Evolutionary conservation across 2,888 invertebrate species (phyloP).

Genomic region (Xanthostigma xanthostigma): DNA sequence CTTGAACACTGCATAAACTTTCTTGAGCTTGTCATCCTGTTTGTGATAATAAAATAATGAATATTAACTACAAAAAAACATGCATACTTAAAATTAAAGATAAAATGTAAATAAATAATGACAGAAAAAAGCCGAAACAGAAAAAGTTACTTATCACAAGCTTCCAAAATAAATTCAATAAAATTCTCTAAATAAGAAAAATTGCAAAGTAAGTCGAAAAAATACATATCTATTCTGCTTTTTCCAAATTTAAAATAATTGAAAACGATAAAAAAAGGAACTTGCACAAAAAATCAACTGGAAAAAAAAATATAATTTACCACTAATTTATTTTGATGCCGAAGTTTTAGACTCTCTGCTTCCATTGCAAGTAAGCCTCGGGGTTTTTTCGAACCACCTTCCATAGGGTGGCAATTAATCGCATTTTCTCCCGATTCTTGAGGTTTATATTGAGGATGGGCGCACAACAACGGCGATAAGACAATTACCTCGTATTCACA

Average conservation of each 20-base stretch:
- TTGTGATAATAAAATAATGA: conserved; percentile 18
- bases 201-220: conserved; percentile 7
- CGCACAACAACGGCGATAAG: conserved; percentile 72
- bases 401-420: conserved; percentile 58
- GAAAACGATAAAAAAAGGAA: conserved; percentile 6
- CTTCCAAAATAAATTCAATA: conserved; percentile 6
- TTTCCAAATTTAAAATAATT: neutral
- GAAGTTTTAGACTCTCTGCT: conserved; percentile 52
- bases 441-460: conserved; percentile 75
- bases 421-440: conserved; percentile 62
- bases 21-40: conserved; percentile 31
- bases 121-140: conserved; percentile 2
- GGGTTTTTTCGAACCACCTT: conserved; percentile 54
- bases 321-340: conserved; percentile 38
- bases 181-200: neutral
- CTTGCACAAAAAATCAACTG: conserved; percentile 2
- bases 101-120: neutral
- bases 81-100: no score
- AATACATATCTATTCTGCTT: neutral
- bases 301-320: conserved; percentile 25
- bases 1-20: conserved; percentile 31
- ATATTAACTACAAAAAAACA: no score
- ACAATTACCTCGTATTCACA: conserved; percentile 92
- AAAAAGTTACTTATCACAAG: conserved; percentile 2
- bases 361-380: conserved; percentile 54